Conservation (phyloP, 1,140 invertebrate genomes). For the Lordiphosa collinella region DNA sequence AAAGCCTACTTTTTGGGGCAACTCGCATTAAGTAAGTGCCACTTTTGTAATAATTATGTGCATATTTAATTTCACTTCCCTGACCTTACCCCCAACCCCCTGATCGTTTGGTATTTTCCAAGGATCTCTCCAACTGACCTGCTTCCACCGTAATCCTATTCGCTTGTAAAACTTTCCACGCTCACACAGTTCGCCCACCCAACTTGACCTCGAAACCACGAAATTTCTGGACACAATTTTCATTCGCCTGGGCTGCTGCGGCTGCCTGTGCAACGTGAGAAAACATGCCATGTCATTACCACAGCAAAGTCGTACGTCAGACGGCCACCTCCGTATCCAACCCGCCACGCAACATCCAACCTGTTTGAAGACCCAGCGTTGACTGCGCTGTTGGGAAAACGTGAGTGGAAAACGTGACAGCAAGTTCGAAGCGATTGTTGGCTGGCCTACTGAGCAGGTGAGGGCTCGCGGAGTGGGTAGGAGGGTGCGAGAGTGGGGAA, state of each 20-base stretch:
- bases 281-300: slow-evolving; percentile 45
- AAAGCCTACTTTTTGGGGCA: no score
- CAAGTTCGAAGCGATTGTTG: slow-evolving; percentile 55
- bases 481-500: neutral
- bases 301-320: slow-evolving; percentile 39
- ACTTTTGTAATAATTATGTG: no score
- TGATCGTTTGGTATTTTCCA: no score
- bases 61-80: no score
- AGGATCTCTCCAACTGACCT: neutral
- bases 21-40: no score
- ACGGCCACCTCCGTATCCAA: neutral
- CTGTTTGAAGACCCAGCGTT: slow-evolving; percentile 37
- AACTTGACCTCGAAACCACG: slow-evolving; percentile 50
- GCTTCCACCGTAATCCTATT: neutral
- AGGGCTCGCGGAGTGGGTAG: slow-evolving; percentile 1
- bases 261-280: slow-evolving; percentile 59
- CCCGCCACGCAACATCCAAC: slow-evolving; percentile 49
- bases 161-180: slow-evolving; percentile 33
- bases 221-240: slow-evolving; percentile 27
- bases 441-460: slow-evolving; percentile 61
- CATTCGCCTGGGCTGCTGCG: slow-evolving; percentile 4
- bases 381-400: slow-evolving; percentile 57
- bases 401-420: slow-evolving; percentile 69
- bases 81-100: no score
- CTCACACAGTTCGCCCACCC: slow-evolving; percentile 13